These are phyloP conservation scores for Microcebus jonahi DNA, from an alignment of 2,113 vertebrate genomes.

Conservation along the genomic window DNA sequence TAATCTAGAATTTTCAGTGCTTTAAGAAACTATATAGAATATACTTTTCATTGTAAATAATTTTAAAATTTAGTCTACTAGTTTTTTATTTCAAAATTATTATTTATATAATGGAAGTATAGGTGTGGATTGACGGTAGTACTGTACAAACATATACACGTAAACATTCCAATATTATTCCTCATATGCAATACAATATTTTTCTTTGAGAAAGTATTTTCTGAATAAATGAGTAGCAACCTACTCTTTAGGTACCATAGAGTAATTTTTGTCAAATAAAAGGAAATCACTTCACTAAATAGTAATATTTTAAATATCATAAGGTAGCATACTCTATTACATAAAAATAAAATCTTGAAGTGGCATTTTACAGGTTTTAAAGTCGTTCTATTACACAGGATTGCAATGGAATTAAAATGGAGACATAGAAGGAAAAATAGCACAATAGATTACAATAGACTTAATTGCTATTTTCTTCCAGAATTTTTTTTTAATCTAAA, in stretches of 20 bases:
- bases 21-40: background rate
- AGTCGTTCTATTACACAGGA: background rate
- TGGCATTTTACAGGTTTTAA: background rate
- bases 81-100: background rate
- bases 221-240: background rate
- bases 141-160: background rate
- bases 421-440: background rate
- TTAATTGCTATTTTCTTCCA: background rate
- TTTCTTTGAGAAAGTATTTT: conserved; percentile 10
- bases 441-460: background rate
- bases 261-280: background rate
- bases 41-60: background rate
- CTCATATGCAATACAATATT: background rate
- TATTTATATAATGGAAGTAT: background rate
- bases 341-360: background rate
- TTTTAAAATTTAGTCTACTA: background rate
- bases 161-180: background rate
- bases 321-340: background rate
- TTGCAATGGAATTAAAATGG: background rate
- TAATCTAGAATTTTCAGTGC: background rate
- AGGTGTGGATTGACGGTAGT: background rate
- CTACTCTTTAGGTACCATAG: background rate
- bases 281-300: background rate
- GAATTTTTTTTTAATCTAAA: background rate
- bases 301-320: background rate